Evolutionary conservation across 1,140 invertebrate species (phyloP).

Genomic region (Myzus persicae): DNA sequence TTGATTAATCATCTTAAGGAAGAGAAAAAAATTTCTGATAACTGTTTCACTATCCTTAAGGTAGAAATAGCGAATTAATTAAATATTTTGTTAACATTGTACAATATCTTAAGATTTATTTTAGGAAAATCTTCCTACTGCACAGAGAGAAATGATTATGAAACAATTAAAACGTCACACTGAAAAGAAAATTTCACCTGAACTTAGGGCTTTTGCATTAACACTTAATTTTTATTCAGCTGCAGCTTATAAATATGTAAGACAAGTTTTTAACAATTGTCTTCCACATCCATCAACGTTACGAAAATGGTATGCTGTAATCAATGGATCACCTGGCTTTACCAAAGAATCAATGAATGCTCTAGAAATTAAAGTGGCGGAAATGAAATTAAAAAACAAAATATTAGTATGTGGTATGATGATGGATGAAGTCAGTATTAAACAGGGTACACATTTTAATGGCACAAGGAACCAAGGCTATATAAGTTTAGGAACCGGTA

Average conservation of each 20-base stretch:
- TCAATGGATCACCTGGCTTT: background rate
- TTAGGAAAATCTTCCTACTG: background rate
- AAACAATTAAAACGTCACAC: background rate
- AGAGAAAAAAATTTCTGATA: no score
- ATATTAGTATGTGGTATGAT: conserved; percentile 44
- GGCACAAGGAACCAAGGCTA: conserved; percentile 59
- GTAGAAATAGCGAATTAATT: no score
- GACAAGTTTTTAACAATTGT: background rate
- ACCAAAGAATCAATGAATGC: conserved; percentile 34
- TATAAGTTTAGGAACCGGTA: background rate
- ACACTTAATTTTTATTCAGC: conserved; percentile 21
- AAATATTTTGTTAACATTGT: no score
- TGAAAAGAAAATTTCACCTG: background rate
- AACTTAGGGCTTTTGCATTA: background rate
- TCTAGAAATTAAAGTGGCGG: background rate
- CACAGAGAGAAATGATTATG: background rate
- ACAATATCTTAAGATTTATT: no score
- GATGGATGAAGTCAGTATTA: conserved; percentile 62
- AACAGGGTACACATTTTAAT: conserved; percentile 60
- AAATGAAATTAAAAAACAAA: background rate
- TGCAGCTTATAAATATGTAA: background rate
- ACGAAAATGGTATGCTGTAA: background rate
- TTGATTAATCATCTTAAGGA: no score
- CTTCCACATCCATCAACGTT: background rate
- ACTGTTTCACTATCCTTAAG: no score